Percentiles rank a stretch among this genome's conserved stretches.
These are phyloP conservation scores for Neogobius melanostomus DNA, from an alignment of 2,113 vertebrate genomes.

Conservation along the genomic window DNA sequence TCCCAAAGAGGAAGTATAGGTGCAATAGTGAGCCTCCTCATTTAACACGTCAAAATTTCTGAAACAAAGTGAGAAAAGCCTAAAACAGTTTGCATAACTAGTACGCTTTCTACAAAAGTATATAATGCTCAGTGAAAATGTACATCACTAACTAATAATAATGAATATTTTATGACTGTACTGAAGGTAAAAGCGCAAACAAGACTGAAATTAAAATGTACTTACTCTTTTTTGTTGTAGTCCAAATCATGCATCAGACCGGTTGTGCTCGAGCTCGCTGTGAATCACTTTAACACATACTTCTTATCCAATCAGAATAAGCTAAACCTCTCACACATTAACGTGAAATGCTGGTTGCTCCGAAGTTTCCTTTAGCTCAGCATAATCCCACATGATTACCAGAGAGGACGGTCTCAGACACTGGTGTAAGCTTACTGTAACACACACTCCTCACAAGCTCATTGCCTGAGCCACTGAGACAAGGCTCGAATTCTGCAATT, in stretches of 20 bases:
- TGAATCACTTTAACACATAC: slow-evolving; percentile 17
- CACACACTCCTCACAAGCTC: neutral
- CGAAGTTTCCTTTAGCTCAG: slow-evolving; percentile 39
- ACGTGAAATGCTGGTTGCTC: slow-evolving; percentile 51
- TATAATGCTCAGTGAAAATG: neutral
- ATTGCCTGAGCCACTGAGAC: neutral
- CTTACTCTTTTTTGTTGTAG: slow-evolving; percentile 1
- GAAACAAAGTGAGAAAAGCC: slow-evolving; percentile 7
- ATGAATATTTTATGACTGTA: neutral
- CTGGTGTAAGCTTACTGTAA: neutral
- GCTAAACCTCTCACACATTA: slow-evolving; percentile 23
- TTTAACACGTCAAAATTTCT: slow-evolving; percentile 26
- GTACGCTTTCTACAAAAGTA: neutral
- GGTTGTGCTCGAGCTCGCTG: neutral
- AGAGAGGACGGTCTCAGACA: slow-evolving; percentile 1
- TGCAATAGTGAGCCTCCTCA: slow-evolving; percentile 47
- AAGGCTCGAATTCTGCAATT: neutral
- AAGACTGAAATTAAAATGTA: slow-evolving; percentile 7
- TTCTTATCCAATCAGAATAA: slow-evolving; percentile 22
- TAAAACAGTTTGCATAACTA: neutral
- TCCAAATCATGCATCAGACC: neutral
- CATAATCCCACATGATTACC: slow-evolving; percentile 45
- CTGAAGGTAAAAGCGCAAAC: neutral
- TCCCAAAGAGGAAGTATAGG: slow-evolving; percentile 27
- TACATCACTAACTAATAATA: neutral